A percentile compares a stretch with the other conserved stretches of the same genome.
Evolutionary conservation across 1,140 invertebrate genomes (phyloP).

Genomic region (Trissolcus basalis): DNA sequence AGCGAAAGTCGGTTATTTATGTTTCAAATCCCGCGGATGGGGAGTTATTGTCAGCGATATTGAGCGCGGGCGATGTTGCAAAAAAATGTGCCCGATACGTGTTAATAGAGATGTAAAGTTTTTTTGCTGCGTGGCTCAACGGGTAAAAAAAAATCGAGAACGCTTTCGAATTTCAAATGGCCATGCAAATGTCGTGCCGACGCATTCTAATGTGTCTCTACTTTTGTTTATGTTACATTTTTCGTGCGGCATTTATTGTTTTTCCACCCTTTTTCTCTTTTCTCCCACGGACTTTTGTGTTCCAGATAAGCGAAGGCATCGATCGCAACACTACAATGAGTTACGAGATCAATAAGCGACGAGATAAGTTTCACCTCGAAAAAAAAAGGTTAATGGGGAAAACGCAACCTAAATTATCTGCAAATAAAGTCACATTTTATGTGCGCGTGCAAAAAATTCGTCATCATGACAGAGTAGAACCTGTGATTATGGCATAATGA

Average conservation of each 20-base stretch:
- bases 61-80: constrained; percentile 9
- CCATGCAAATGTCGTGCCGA: constrained; percentile 39
- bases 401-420: not conserved
- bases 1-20: constrained; percentile 58
- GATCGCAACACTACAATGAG: constrained; percentile 31
- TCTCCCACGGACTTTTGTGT: constrained; percentile 12
- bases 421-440: too few species aligned
- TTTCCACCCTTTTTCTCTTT: not conserved
- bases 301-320: constrained; percentile 19
- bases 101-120: constrained; percentile 42
- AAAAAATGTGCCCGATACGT: not conserved
- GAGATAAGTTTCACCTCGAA: constrained; percentile 26
- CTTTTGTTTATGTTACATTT: constrained; percentile 31
- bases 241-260: constrained; percentile 4
- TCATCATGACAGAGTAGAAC: too few species aligned
- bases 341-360: constrained; percentile 36
- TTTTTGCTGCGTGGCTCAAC: constrained; percentile 1
- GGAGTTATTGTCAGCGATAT: constrained; percentile 55
- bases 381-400: constrained; percentile 18
- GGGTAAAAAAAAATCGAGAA: constrained; percentile 27
- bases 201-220: constrained; percentile 31
- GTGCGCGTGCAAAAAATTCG: too few species aligned
- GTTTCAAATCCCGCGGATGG: constrained; percentile 51
- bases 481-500: too few species aligned
- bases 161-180: constrained; percentile 35